Evolutionary conservation across 1,140 invertebrate species (phyloP).

Genomic region (Cyclina sinensis): DNA sequence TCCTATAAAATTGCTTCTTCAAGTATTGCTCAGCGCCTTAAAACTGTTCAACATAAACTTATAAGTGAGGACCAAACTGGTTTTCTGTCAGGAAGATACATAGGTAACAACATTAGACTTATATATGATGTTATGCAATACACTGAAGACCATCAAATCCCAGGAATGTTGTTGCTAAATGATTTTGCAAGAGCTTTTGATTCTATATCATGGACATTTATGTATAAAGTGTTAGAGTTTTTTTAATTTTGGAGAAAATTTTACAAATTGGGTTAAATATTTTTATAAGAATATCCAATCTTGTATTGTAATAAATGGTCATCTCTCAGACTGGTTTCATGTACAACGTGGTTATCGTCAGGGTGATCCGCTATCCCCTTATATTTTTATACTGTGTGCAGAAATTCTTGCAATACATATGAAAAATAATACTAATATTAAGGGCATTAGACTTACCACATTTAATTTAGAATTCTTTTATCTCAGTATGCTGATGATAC

Average conservation of each 20-base stretch:
- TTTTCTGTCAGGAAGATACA: background rate
- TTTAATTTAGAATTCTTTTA: constrained; percentile 36
- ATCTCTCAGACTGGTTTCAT: no score
- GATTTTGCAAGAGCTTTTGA: constrained; percentile 43
- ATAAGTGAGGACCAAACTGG: no score
- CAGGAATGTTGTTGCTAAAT: background rate
- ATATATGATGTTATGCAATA: background rate
- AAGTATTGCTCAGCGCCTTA: constrained; percentile 33
- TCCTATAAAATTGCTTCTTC: no score
- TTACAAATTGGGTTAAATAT: constrained; percentile 3
- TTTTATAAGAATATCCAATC: constrained; percentile 1
- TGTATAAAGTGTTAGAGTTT: background rate
- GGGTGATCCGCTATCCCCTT: background rate
- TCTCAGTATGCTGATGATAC: constrained; percentile 60
- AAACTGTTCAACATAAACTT: constrained; percentile 14
- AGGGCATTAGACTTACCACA: constrained; percentile 47
- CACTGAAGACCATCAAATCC: no score
- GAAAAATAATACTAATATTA: constrained; percentile 44
- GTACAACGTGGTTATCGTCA: no score
- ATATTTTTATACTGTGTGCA: no score
- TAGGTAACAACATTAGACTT: background rate
- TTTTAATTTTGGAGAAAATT: constrained; percentile 7
- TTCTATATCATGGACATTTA: no score
- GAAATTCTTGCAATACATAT: constrained; percentile 16
- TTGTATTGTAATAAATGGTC: no score